A percentile compares a stretch with the other conserved stretches of the same genome.
These are phyloP conservation scores for Mercenaria mercenaria DNA, from an alignment of 1,140 invertebrate species.

Conservation along the genomic window DNA sequence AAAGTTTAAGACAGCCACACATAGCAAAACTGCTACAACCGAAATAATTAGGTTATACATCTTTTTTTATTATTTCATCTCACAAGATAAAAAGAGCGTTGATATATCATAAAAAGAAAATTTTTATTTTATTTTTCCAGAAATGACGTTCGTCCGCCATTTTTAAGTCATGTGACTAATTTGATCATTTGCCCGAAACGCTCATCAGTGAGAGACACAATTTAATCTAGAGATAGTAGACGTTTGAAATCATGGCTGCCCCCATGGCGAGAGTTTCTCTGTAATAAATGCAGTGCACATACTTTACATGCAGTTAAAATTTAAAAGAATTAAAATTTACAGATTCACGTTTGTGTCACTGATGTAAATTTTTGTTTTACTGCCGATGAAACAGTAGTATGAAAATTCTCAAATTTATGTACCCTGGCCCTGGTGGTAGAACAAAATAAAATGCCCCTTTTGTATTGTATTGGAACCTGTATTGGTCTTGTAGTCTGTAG, in stretches of 20 bases:
- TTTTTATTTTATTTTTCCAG: neutral
- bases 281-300: no score
- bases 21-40: slow-evolving; percentile 47
- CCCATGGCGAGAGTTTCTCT: slow-evolving; percentile 13
- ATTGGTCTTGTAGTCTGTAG: no score
- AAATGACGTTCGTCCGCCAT: slow-evolving; percentile 52
- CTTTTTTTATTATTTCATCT: neutral
- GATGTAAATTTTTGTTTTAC: no score
- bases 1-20: slow-evolving; percentile 50
- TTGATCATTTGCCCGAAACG: neutral
- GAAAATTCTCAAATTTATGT: no score
- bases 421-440: no score
- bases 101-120: neutral
- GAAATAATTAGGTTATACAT: slow-evolving; percentile 70
- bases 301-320: no score
- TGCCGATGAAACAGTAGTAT: no score
- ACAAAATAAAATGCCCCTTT: no score
- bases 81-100: neutral
- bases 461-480: no score
- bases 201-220: neutral
- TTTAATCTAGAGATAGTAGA: neutral
- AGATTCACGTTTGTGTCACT: no score
- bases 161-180: slow-evolving; percentile 66
- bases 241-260: slow-evolving; percentile 49
- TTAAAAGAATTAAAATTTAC: no score